phyloP scores from a whole-genome alignment of 2,797 vertebrate species.

The Manis javanica region DNA sequence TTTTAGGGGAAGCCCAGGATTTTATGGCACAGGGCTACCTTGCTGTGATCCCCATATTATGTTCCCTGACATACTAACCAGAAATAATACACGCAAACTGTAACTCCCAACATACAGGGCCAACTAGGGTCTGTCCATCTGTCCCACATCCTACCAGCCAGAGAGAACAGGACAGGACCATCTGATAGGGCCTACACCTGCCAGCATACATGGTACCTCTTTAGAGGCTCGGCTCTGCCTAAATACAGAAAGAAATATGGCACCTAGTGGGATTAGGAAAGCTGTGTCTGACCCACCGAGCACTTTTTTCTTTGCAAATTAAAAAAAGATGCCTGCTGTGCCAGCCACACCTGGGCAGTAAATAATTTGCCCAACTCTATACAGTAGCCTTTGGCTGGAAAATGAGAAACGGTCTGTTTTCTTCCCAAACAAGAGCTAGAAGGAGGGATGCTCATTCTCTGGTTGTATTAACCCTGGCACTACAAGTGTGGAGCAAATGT shows the following conservation, averaged over 20 bases:
- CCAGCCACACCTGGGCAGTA: not conserved
- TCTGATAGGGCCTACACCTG: not conserved
- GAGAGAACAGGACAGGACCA: not conserved
- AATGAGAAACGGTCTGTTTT: not conserved
- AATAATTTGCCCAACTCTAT: not conserved
- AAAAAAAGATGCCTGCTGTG: not conserved
- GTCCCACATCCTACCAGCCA: not conserved
- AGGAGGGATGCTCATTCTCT: not conserved
- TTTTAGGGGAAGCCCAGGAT: not conserved
- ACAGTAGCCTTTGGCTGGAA: not conserved
- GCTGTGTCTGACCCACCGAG: not conserved
- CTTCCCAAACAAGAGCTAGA: slow-evolving; percentile 32
- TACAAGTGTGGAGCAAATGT: not conserved
- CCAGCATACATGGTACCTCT: not conserved
- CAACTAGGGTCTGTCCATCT: not conserved
- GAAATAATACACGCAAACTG: not conserved
- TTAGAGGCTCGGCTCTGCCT: not conserved
- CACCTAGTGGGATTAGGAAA: not conserved
- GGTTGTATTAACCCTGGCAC: not conserved
- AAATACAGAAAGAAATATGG: not conserved
- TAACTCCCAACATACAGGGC: not conserved
- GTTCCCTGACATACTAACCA: not conserved
- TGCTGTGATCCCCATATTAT: not conserved
- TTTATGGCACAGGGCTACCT: not conserved
- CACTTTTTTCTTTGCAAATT: not conserved